Conservation (phyloP, 2,888 invertebrate genomes). For the Pollenia labialis region DNA sequence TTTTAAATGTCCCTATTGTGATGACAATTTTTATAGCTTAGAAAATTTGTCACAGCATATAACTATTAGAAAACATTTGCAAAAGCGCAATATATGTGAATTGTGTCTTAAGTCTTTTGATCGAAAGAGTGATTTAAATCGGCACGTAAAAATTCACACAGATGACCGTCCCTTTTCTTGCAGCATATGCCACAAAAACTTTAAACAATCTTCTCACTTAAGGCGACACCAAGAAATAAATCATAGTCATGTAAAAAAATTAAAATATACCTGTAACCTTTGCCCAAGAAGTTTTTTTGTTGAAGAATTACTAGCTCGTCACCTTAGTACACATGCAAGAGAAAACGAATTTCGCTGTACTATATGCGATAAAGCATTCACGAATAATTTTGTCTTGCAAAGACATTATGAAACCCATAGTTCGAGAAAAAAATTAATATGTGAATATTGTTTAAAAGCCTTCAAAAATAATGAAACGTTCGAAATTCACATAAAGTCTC, state of each 20-base stretch:
- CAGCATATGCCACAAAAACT: constrained; percentile 61
- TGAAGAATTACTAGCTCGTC: constrained; percentile 13
- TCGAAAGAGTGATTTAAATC: constrained; percentile 39
- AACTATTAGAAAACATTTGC: constrained; percentile 11
- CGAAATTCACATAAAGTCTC: constrained; percentile 19
- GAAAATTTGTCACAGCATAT: constrained; percentile 29
- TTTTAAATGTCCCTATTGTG: constrained; percentile 60
- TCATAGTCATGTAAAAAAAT: background rate
- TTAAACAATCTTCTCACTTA: constrained; percentile 68
- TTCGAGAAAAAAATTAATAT: constrained; percentile 38
- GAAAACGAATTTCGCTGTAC: constrained; percentile 13
- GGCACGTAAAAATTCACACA: constrained; percentile 35
- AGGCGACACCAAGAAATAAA: constrained; percentile 62
- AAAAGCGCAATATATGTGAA: constrained; percentile 48
- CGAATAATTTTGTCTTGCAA: constrained; percentile 31
- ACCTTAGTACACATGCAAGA: constrained; percentile 23
- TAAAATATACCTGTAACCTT: constrained; percentile 25
- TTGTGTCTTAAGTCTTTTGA: constrained; percentile 54
- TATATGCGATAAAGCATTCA: constrained; percentile 39
- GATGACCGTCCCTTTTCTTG: constrained; percentile 69
- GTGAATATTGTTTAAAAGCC: constrained; percentile 41
- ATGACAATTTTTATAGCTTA: constrained; percentile 46
- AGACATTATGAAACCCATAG: constrained; percentile 45
- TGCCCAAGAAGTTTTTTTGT: constrained; percentile 11
- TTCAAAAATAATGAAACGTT: constrained; percentile 10